A percentile compares a stretch with the other conserved stretches of the same genome.
Conservation (phyloP, 2,888 invertebrate species). For the Julus scanicus region DNA sequence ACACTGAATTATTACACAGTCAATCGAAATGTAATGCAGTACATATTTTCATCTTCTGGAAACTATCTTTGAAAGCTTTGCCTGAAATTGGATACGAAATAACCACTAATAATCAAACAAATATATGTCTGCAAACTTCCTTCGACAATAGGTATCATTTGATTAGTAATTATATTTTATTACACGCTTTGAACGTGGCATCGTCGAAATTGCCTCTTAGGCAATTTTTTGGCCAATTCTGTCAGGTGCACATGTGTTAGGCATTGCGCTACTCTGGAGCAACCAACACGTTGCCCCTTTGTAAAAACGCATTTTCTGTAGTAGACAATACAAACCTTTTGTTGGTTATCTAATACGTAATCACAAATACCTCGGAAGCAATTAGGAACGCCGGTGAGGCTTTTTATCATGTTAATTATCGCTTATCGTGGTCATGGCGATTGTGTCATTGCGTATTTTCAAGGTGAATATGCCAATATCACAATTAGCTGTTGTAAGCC, state of each 20-base stretch:
- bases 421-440: conserved; percentile 9
- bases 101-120: too few species aligned
- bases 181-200: neutral
- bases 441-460: neutral
- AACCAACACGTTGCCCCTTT: neutral
- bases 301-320: neutral
- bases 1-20: too few species aligned
- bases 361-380: neutral
- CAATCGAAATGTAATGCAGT: too few species aligned
- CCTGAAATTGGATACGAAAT: too few species aligned
- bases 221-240: neutral
- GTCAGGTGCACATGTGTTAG: neutral
- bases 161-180: too few species aligned
- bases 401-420: conserved; percentile 18
- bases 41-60: too few species aligned
- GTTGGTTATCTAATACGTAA: neutral
- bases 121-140: too few species aligned
- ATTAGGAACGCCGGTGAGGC: neutral
- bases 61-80: too few species aligned
- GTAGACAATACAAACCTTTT: neutral
- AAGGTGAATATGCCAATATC: conserved; percentile 39
- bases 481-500: neutral
- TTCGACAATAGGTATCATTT: too few species aligned
- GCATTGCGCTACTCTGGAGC: neutral
- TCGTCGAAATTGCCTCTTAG: neutral